Conservation (phyloP, 2,113 vertebrate species). For the Lampris megalopsis region DNA sequence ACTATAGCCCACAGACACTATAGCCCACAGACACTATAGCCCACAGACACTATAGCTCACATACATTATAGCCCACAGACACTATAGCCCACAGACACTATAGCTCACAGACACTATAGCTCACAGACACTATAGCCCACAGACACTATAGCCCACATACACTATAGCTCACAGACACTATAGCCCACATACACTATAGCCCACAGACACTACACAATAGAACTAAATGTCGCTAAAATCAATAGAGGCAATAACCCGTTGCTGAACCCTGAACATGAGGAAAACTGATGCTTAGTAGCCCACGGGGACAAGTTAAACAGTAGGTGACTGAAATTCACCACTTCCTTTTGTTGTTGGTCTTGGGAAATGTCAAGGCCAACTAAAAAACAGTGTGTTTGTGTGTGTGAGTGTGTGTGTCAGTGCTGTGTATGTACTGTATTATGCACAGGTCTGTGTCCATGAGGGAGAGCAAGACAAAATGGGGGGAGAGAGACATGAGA, state of each 20-base stretch:
- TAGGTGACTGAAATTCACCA: conserved; percentile 66
- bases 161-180: too few relatives aligned
- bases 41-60: too few relatives aligned
- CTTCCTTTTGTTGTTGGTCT: conserved; percentile 74
- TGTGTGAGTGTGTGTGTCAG: conserved; percentile 18
- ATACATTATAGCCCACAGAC: too few relatives aligned
- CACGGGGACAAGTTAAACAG: conserved; percentile 65
- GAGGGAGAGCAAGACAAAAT: conserved; percentile 14
- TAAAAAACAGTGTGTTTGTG: conserved; percentile 41
- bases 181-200: too few relatives aligned
- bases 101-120: too few relatives aligned
- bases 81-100: too few relatives aligned
- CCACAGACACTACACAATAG: conserved; percentile 22
- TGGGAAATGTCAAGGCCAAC: conserved; percentile 72
- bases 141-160: too few relatives aligned
- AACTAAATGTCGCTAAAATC: conserved; percentile 27
- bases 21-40: too few relatives aligned
- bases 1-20: too few relatives aligned
- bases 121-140: too few relatives aligned
- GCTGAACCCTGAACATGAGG: conserved; percentile 68
- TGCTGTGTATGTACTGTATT: conserved; percentile 27
- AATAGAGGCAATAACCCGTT: conserved; percentile 60
- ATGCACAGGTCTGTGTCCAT: conserved; percentile 1
- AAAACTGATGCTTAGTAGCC: conserved; percentile 63
- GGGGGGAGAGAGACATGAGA: conserved; percentile 12